Percentiles rank a stretch among this genome's conserved stretches.
Evolutionary conservation across 2,797 vertebrate species (phyloP).

Genomic region (Gouania willdenowi): DNA sequence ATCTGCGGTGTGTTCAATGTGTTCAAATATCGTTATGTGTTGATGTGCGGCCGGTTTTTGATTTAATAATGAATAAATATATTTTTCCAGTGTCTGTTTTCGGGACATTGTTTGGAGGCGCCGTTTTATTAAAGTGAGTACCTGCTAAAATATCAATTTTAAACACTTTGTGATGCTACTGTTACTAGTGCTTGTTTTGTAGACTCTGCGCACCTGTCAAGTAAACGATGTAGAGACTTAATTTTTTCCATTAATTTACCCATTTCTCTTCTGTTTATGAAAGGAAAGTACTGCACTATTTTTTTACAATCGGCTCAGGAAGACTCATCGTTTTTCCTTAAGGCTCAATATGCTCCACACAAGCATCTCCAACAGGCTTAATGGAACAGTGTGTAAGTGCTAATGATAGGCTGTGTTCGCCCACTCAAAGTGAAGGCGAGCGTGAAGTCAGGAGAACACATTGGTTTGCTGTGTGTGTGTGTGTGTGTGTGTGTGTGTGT

Average conservation of each 20-base stretch:
- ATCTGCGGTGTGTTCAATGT: neutral
- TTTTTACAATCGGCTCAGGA: no score
- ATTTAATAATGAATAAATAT: slow-evolving; percentile 64
- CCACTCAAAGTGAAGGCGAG: neutral
- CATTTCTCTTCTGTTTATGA: no score
- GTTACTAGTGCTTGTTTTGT: no score
- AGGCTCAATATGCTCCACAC: neutral
- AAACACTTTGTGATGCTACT: slow-evolving; percentile 4
- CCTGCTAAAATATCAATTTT: neutral
- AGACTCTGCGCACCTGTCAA: no score
- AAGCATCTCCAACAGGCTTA: neutral
- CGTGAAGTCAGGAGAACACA: no score
- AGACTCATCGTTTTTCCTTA: no score
- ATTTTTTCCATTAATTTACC: no score
- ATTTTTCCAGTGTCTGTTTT: slow-evolving; percentile 70
- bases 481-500: no score
- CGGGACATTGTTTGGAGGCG: slow-evolving; percentile 66
- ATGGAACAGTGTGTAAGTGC: neutral
- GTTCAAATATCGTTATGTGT: neutral
- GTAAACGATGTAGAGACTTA: no score
- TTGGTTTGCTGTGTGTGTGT: no score
- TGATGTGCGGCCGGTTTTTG: neutral
- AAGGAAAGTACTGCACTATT: no score
- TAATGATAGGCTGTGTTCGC: neutral
- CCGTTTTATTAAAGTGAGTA: slow-evolving; percentile 76